Conservation (phyloP, 2,888 invertebrate species). For the Tanytarsus gracilentus region DNA sequence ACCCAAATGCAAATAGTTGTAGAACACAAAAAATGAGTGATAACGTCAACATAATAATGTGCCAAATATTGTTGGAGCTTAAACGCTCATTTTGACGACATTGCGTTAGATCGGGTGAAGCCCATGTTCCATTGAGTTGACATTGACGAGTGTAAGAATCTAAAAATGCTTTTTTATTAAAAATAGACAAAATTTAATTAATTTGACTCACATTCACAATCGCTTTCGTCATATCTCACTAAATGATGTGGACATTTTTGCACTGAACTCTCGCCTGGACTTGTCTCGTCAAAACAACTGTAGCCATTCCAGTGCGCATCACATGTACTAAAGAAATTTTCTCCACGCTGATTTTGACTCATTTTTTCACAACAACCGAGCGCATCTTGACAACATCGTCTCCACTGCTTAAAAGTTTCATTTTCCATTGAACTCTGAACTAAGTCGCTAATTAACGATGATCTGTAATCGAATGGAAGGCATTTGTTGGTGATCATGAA, state of each 20-base stretch:
- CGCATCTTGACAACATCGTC: conserved; percentile 2
- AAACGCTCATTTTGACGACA: neutral
- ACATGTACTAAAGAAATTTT: conserved; percentile 11
- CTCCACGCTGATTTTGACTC: neutral
- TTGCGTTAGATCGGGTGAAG: neutral
- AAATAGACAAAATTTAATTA: neutral
- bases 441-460: conserved; percentile 4
- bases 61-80: neutral
- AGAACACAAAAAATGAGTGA: neutral
- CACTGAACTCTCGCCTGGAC: neutral
- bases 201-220: conserved; percentile 7
- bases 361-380: neutral
- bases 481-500: neutral
- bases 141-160: conserved; percentile 7
- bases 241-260: neutral
- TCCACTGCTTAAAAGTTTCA: neutral
- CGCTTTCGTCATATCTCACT: neutral
- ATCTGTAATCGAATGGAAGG: conserved; percentile 15
- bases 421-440: conserved; percentile 21
- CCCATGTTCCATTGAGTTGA: conserved; percentile 1
- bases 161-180: neutral
- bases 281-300: neutral
- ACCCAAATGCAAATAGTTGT: neutral
- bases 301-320: conserved; percentile 8
- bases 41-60: neutral